Evolutionary conservation across 2,888 invertebrate species (phyloP).

Genomic region (Ectropis crepuscularia): DNA sequence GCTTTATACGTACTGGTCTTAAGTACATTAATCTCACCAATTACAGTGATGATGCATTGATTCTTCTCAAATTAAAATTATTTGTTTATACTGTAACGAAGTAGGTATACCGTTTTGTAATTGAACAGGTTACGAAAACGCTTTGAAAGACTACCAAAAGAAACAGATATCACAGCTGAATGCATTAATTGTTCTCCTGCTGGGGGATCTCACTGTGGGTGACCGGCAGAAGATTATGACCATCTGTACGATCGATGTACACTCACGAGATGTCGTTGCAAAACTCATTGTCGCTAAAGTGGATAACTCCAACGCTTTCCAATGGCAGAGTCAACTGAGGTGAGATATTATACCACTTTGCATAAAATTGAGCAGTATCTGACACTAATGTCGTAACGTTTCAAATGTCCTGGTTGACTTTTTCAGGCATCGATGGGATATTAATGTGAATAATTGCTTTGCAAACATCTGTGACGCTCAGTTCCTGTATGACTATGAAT

Average conservation of each 20-base stretch:
- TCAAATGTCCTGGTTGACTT: too few relatives aligned
- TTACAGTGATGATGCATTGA: too few relatives aligned
- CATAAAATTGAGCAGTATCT: too few relatives aligned
- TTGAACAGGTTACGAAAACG: slow-evolving; percentile 90
- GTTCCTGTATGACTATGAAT: slow-evolving; percentile 96
- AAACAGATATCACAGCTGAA: slow-evolving; percentile 94
- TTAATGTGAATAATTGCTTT: slow-evolving; percentile 91
- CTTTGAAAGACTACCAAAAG: slow-evolving; percentile 95
- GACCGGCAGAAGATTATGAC: slow-evolving; percentile 99
- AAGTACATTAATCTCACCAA: too few relatives aligned
- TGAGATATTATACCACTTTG: slow-evolving; percentile 34
- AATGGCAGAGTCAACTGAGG: slow-evolving; percentile 96
- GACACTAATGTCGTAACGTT: too few relatives aligned
- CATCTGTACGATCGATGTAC: slow-evolving; percentile 97
- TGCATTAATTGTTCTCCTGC: slow-evolving; percentile 91
- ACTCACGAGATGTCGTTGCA: slow-evolving; percentile 96
- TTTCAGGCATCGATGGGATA: slow-evolving; percentile 91
- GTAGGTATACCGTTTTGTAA: too few relatives aligned
- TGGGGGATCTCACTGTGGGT: slow-evolving; percentile 92
- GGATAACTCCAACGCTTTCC: slow-evolving; percentile 91
- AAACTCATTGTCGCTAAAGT: slow-evolving; percentile 94
- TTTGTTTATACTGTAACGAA: too few relatives aligned
- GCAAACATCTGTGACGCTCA: slow-evolving; percentile 98
- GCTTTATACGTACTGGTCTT: too few relatives aligned
- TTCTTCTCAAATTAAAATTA: too few relatives aligned